Conservation (phyloP, 2,797 vertebrate genomes). For the Rhyacichthys aspro region DNA sequence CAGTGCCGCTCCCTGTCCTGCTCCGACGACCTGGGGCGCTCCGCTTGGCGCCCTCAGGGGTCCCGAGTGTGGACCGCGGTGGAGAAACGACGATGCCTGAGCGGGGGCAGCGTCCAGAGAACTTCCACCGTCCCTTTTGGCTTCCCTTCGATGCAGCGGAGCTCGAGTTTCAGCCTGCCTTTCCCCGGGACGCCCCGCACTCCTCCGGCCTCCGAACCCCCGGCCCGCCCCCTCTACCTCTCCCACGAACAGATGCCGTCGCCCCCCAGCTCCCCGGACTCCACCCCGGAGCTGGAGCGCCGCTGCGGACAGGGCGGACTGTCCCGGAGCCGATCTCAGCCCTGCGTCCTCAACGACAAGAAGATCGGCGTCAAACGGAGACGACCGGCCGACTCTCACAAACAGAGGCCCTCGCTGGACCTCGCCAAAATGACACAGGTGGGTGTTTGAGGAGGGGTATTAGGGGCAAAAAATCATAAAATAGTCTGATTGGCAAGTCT, state of each 20-base stretch:
- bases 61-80: conserved; percentile 92
- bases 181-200: conserved; percentile 63
- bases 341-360: conserved; percentile 91
- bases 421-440: conserved; percentile 98
- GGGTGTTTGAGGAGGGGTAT: no score
- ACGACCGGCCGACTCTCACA: conserved; percentile 85
- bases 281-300: conserved; percentile 85
- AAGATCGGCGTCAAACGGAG: conserved; percentile 91
- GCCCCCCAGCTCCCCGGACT: conserved; percentile 85
- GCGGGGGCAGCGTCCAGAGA: conserved; percentile 88
- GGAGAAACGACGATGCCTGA: conserved; percentile 92
- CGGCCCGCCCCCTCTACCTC: conserved; percentile 83
- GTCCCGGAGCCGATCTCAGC: conserved; percentile 90
- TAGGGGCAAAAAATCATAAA: no score
- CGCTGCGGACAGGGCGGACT: conserved; percentile 81
- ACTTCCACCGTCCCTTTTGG: conserved; percentile 40
- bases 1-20: conserved; percentile 95
- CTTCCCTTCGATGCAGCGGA: conserved; percentile 88
- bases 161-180: conserved; percentile 93
- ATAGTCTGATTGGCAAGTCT: no score
- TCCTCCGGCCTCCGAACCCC: conserved; percentile 64
- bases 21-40: conserved; percentile 87
- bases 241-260: conserved; percentile 88
- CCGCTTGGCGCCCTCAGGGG: conserved; percentile 88
- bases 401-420: conserved; percentile 92